phyloP scores from a whole-genome alignment of 35 echinoderm and acorn worm species.

The Heliocidaris erythrogramma region DNA sequence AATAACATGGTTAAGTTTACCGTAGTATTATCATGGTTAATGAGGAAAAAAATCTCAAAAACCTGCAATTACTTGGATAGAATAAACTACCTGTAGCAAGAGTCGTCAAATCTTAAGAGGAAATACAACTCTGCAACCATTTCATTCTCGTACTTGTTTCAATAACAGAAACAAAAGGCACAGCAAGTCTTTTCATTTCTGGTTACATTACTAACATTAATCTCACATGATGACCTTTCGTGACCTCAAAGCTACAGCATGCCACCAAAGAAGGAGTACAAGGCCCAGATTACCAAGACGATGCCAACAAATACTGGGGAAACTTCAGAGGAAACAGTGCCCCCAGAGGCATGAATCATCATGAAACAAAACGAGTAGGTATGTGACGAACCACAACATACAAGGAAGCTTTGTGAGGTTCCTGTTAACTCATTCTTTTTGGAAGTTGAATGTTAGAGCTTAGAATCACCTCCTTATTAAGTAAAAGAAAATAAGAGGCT shows the following conservation, averaged over 20 bases:
- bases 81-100: too few relatives aligned
- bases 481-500: neutral
- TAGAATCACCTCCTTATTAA: neutral
- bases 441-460: neutral
- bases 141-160: neutral
- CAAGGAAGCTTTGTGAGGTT: neutral
- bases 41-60: too few relatives aligned
- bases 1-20: too few relatives aligned
- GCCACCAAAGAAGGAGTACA: neutral
- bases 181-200: too few relatives aligned
- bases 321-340: neutral
- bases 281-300: neutral
- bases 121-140: too few relatives aligned
- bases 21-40: too few relatives aligned
- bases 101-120: too few relatives aligned
- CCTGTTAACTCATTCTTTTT: slow-evolving; percentile 2
- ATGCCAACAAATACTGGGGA: neutral
- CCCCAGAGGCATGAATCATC: neutral
- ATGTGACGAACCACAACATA: neutral
- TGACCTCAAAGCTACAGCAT: neutral
- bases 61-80: too few relatives aligned
- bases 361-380: neutral
- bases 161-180: neutral
- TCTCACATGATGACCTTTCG: neutral
- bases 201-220: neutral